These are phyloP conservation scores for Itoplectis maculator DNA, from an alignment of 2,888 invertebrate species.

Conservation along the genomic window DNA sequence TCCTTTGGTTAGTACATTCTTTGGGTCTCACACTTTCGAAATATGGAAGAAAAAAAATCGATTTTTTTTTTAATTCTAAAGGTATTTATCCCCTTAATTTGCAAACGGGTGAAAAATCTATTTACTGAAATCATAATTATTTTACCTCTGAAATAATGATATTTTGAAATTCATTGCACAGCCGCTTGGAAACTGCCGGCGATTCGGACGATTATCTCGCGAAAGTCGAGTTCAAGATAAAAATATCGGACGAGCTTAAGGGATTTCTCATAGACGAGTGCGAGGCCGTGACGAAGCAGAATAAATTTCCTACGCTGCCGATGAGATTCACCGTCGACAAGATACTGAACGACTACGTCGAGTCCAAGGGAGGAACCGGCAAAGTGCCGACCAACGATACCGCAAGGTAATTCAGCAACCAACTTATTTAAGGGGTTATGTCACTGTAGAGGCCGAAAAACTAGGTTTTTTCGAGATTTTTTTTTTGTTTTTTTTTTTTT, in stretches of 20 bases:
- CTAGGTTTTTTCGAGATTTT: no score
- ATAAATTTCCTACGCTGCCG: slow-evolving; percentile 93
- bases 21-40: no score
- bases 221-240: slow-evolving; percentile 92
- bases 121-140: no score
- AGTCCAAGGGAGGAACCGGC: slow-evolving; percentile 90
- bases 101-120: no score
- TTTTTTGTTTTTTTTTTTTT: no score
- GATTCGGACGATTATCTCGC: slow-evolving; percentile 80
- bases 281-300: slow-evolving; percentile 95
- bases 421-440: no score
- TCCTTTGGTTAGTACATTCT: no score
- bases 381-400: slow-evolving; percentile 89
- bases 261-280: slow-evolving; percentile 97
- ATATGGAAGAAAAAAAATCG: no score
- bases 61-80: no score
- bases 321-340: slow-evolving; percentile 94
- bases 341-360: slow-evolving; percentile 94
- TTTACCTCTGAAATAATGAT: no score
- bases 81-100: no score
- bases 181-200: slow-evolving; percentile 79
- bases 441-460: no score
- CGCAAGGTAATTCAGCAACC: slow-evolving; percentile 86
- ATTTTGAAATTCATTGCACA: slow-evolving; percentile 64
- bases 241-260: slow-evolving; percentile 96